phyloP scores from a whole-genome alignment of 2,888 invertebrate genomes.

The Lycaena phlaeas region DNA sequence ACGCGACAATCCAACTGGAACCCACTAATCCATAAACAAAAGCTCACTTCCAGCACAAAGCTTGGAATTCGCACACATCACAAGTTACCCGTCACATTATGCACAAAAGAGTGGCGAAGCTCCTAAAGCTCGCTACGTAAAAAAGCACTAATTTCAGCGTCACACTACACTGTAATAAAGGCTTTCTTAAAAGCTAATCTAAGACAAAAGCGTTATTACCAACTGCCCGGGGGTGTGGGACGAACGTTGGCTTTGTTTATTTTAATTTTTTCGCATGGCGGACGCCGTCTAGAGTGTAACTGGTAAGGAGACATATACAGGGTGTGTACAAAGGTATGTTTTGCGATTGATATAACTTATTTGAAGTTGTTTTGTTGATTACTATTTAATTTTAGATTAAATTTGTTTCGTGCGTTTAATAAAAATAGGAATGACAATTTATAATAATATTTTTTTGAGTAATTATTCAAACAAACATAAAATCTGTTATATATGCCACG shows the following conservation, averaged over 20 bases:
- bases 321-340: conserved; percentile 19
- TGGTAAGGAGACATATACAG: conserved; percentile 38
- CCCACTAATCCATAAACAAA: no score
- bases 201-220: conserved; percentile 67
- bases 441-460: no score
- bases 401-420: no score
- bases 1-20: no score
- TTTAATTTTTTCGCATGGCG: conserved; percentile 65
- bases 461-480: no score
- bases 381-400: no score
- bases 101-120: background rate
- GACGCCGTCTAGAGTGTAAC: conserved; percentile 34
- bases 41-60: no score
- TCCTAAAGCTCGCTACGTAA: conserved; percentile 14
- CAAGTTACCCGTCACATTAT: background rate
- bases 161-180: conserved; percentile 33
- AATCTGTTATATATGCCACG: no score
- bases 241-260: conserved; percentile 63
- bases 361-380: background rate
- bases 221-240: conserved; percentile 55
- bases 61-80: no score
- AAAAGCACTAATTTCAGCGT: conserved; percentile 24
- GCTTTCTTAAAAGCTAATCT: conserved; percentile 69
- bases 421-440: no score
- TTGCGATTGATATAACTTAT: background rate